Evolutionary conservation across 2,113 vertebrate species (phyloP), one percentile per base, ranked within the genome.

Genomic region (Atherinomorus stipes): DNA sequence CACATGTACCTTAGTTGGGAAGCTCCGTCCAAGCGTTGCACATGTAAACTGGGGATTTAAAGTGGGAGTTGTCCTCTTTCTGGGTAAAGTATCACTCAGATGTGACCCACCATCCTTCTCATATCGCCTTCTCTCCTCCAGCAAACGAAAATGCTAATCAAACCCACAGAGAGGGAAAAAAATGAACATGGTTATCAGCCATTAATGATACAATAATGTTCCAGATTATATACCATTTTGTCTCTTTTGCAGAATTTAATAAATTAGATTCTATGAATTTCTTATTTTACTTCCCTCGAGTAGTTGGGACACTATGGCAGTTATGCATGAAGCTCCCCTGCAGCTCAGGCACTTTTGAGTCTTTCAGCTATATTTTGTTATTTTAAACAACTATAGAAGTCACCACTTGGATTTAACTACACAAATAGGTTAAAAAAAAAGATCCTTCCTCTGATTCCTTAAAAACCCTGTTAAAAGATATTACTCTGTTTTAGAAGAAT

Each of bases 1-100:
- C 18, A 15, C 22, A 4, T 45, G 26, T 91, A 97, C 97, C 93
- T 97, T 97, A 15, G 88, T 87, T 0, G 93, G 13, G 21, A 84
- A 68, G 75, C 45, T 95, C 75, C 96, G 95, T 63, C 97, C 97
- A 25, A 97, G 93, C 0, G 97, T 99, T 7, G 96, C 88, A 3
- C 95, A 96, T 50, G 19, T 95, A 89, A 96, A 97, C 89, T 96
- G 96, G 2, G 94, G 88, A 1, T 92, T 94, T 23, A 94, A 59
- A 11, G 90, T 47, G 0, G 95, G 80, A 2, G 94, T 19, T 0
- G 89, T 91, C 91, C 94, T 98, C 93, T 98, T 99, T 76, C 96
- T 94, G 72, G 96, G 96, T 75, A 98, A 92, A 40, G 96, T 98
- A 67, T 96, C 97, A 22, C 96, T 98, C 87, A 95, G 78, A 88